A percentile compares a stretch with the other conserved stretches of the same genome.
These are phyloP conservation scores for Bombylius major DNA, from an alignment of 2,888 invertebrate species.

Conservation along the genomic window DNA sequence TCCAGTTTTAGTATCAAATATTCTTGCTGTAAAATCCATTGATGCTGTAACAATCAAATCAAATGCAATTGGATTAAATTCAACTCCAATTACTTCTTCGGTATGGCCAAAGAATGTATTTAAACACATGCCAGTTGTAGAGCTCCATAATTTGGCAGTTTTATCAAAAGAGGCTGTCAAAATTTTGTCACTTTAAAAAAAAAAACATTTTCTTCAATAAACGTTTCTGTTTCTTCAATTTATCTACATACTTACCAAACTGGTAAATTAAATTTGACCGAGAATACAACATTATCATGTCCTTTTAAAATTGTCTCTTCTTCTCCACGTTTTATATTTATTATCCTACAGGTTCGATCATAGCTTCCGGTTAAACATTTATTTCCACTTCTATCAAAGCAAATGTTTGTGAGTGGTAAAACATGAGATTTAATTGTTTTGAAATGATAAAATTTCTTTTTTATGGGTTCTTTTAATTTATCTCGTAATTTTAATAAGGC, in stretches of 20 bases:
- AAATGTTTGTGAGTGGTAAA: conserved; percentile 58
- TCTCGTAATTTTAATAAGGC: conserved; percentile 50
- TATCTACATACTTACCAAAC: conserved; percentile 45
- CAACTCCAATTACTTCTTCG: conserved; percentile 58
- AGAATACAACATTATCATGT: conserved; percentile 71
- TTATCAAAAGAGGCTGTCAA: conserved; percentile 73
- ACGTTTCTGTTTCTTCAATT: background rate
- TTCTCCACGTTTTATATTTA: conserved; percentile 57
- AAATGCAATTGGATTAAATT: conserved; percentile 51
- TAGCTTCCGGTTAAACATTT: conserved; percentile 74
- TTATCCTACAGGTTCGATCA: conserved; percentile 71
- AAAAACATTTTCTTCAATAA: background rate
- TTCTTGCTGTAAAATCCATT: conserved; percentile 60
- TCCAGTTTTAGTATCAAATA: conserved; percentile 57
- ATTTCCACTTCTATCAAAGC: conserved; percentile 54
- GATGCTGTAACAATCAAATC: conserved; percentile 58
- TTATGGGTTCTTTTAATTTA: conserved; percentile 47
- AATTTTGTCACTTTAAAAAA: conserved; percentile 47
- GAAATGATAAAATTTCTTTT: conserved; percentile 52
- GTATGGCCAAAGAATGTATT: conserved; percentile 60
- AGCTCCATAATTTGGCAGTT: conserved; percentile 62
- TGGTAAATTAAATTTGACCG: conserved; percentile 65
- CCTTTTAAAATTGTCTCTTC: conserved; percentile 57
- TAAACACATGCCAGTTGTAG: conserved; percentile 50
- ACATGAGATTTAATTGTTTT: conserved; percentile 54